Conservation (phyloP, 1,140 invertebrate species). For the Anastrepha obliqua region DNA sequence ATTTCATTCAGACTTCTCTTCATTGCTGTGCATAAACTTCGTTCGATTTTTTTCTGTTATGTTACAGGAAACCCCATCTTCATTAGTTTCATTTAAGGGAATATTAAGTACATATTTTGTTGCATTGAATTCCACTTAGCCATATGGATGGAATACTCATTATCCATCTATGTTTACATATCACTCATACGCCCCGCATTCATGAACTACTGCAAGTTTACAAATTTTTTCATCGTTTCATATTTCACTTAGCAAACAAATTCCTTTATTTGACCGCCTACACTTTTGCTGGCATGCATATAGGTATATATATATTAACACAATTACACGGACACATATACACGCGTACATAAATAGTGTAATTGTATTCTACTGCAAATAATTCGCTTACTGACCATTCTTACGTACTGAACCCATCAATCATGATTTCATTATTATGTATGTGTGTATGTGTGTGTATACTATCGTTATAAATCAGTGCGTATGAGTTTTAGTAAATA, state of each 20-base stretch:
- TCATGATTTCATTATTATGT: constrained; percentile 17
- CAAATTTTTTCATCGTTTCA: not conserved
- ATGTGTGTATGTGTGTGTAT: not conserved
- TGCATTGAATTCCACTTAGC: not conserved
- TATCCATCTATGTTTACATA: too few species aligned
- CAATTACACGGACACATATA: not conserved
- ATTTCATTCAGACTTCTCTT: too few species aligned
- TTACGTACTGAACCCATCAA: not conserved
- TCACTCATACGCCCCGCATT: not conserved
- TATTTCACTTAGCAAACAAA: constrained; percentile 1
- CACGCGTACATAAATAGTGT: not conserved
- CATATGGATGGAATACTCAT: not conserved
- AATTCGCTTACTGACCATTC: not conserved
- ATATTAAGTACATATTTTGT: not conserved
- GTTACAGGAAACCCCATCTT: too few species aligned
- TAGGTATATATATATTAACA: not conserved
- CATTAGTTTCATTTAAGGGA: too few species aligned
- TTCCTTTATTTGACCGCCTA: not conserved
- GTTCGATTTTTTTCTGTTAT: too few species aligned
- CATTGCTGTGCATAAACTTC: too few species aligned
- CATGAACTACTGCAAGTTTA: not conserved
- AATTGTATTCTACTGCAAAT: not conserved
- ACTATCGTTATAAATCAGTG: not conserved
- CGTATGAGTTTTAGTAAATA: not conserved
- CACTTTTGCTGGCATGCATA: not conserved